Percentiles rank a stretch among this genome's conserved stretches.
These are phyloP conservation scores for Halcyon leucocephala DNA, from an alignment of 2,797 vertebrate genomes.

Conservation along the genomic window DNA sequence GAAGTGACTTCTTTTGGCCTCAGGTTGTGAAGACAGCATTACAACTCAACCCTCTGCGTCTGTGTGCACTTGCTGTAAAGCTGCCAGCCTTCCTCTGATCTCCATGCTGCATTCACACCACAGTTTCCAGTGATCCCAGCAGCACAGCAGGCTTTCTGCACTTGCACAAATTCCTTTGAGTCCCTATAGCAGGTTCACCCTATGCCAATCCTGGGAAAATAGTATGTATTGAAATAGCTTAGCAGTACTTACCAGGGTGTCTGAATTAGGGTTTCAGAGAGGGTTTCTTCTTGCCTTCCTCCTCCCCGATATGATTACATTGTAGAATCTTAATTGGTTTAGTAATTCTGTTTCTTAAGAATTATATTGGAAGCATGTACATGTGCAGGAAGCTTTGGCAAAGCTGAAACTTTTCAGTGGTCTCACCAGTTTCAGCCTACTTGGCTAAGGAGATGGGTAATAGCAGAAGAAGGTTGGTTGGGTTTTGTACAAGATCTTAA, in stretches of 20 bases:
- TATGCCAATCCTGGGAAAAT: not conserved
- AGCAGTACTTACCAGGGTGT: not conserved
- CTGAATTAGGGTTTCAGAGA: not conserved
- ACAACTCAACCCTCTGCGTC: not conserved
- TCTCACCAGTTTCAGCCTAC: not conserved
- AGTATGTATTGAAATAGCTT: not conserved
- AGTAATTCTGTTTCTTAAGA: not conserved
- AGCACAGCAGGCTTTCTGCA: not conserved
- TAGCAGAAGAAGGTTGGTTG: not conserved
- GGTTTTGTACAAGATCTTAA: not conserved
- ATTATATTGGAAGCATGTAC: not conserved
- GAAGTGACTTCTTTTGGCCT: not conserved
- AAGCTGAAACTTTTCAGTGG: not conserved
- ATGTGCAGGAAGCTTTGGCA: not conserved
- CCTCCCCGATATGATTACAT: not conserved
- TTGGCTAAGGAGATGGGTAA: not conserved
- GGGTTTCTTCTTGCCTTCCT: not conserved
- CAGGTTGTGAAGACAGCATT: not conserved
- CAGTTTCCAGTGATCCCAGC: not conserved
- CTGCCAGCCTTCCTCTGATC: not conserved
- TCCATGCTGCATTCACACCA: not conserved
- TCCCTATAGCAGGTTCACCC: not conserved
- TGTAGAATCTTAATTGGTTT: not conserved
- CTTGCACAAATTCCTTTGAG: not conserved
- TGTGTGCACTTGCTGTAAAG: rapidly evolving